These are phyloP conservation scores for Sinohyriopsis cumingii DNA, from an alignment of 2,888 invertebrate genomes.

Conservation along the genomic window DNA sequence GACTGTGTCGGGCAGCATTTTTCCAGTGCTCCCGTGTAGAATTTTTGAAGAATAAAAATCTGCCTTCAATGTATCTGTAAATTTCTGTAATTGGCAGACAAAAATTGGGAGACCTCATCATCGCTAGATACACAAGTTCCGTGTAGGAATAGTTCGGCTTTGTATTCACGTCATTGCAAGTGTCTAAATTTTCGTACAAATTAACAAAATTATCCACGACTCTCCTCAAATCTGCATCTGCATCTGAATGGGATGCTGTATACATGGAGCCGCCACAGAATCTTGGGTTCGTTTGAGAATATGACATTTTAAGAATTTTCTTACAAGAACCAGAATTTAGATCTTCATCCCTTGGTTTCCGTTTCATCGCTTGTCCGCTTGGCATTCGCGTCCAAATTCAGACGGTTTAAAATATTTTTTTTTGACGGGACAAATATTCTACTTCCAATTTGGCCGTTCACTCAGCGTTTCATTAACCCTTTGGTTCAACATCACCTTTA, in stretches of 20 bases:
- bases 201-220: conserved; percentile 51
- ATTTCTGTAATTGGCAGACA: conserved; percentile 53
- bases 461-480: too few relatives aligned
- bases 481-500: too few relatives aligned
- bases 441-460: too few relatives aligned
- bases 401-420: too few relatives aligned
- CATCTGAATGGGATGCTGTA: neutral
- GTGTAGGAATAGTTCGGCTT: conserved; percentile 59
- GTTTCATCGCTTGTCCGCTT: too few relatives aligned
- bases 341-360: too few relatives aligned
- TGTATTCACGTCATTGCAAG: conserved; percentile 26
- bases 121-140: conserved; percentile 53
- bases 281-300: too few relatives aligned
- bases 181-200: conserved; percentile 48
- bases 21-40: conserved; percentile 52
- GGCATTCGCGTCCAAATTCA: too few relatives aligned
- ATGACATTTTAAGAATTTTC: too few relatives aligned
- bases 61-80: conserved; percentile 48
- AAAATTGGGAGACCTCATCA: conserved; percentile 51
- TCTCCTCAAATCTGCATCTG: conserved; percentile 43
- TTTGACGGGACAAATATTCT: too few relatives aligned
- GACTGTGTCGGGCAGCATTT: conserved; percentile 55
- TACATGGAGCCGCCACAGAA: too few relatives aligned
- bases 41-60: conserved; percentile 48
- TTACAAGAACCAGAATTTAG: too few relatives aligned